phyloP scores from a whole-genome alignment of 1,140 invertebrate genomes.

The Brachionus plicatilis region DNA sequence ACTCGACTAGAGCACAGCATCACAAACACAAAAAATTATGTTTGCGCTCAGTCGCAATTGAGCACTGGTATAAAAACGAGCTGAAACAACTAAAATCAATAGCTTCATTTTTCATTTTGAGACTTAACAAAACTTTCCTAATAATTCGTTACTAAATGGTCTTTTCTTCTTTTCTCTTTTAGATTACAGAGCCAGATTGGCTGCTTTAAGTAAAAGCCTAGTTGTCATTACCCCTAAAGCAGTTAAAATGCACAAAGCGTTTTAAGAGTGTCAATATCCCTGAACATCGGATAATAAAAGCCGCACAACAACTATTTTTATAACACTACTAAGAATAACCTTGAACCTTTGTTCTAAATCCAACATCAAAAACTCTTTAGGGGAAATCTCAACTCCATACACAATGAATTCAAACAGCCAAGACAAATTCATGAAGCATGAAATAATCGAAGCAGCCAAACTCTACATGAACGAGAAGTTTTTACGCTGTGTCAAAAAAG shows the following conservation, averaged over 20 bases:
- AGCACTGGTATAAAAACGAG: not conserved
- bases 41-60: not conserved
- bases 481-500: constrained; percentile 4
- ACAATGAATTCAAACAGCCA: not conserved
- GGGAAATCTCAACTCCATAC: not conserved
- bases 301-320: not conserved
- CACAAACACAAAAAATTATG: not conserved
- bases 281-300: not conserved
- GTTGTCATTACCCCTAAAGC: not conserved
- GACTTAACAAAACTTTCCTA: not conserved
- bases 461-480: constrained; percentile 32
- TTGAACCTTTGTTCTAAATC: not conserved
- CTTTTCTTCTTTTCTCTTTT: not conserved
- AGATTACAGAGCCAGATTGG: not conserved
- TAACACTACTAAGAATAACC: not conserved
- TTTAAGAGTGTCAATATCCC: not conserved
- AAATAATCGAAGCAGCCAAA: constrained; percentile 10
- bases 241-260: not conserved
- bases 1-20: not conserved
- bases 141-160: not conserved
- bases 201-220: not conserved
- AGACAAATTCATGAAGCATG: not conserved
- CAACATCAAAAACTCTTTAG: not conserved
- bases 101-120: not conserved
- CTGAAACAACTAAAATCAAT: not conserved